Base-by-base conservation (phyloP, 53 echinoderm and acorn worm species). In the Paracentrotus lividus region DNA sequence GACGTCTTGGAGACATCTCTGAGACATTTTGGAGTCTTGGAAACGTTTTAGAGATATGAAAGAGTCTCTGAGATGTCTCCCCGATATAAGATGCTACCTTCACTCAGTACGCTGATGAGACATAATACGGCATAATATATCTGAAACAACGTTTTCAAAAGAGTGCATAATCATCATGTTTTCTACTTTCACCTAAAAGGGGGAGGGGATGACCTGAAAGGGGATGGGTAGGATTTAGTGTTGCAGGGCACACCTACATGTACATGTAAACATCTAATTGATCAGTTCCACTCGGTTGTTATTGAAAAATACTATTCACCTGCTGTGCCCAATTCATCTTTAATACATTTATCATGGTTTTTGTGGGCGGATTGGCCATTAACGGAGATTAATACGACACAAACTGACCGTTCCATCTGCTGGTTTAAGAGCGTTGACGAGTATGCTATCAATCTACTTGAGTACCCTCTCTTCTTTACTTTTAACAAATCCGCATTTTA, bases 231-330 rank as follows among this genome's bases (percentile, higher is more conserved):
- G 88, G 81, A 81, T 81, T 81, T 81, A 47, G 81, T 47, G 47
- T 81, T 81, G 47, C 81, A 45, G 81, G 81, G 81, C 81, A 81
- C 81, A 81, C 81, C 81, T 81, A 64, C 64, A 64, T n/a, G n/a
- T n/a, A n/a, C n/a, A n/a, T 27, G n/a, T 64, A 81, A 47, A 81
- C 9, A 45, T 45, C 81, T 81, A 81, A 81, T 81, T 81, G 81
- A 81, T 81, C 81, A 81, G 81, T 81, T 81, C 81, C 81, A 44
- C 1, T n/a, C 44, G 1, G 81, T 81, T 81, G 81, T 81, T 81
- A n/a, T 81, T 20, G 81, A 10, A 81, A 81, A 49, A 34, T 36
- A 21, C n/a, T 10, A 43, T 47, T 47, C 81, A 81, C 81, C 81
- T 81, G 81, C 49, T 49, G 47, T 8, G 81, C 3, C 26, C 47